Base-by-base conservation (phyloP, 1,140 invertebrate species). In the Paralvinella palmiformis region DNA sequence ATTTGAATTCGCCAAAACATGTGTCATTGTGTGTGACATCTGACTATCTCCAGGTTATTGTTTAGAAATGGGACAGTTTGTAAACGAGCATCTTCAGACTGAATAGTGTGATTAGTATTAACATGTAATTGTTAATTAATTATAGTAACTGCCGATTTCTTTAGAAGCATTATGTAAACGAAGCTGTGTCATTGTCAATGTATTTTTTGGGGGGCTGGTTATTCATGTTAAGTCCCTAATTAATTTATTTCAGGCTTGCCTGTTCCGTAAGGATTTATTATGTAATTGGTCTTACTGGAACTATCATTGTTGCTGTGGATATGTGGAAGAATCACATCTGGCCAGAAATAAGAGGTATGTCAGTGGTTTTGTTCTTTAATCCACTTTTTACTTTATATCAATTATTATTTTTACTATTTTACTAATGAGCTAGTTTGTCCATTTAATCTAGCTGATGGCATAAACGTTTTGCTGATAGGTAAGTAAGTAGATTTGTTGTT, bases 341-440 rank as follows among this genome's bases (percentile, higher is more conserved):
- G 75, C 75, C 75, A 33, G 75, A 76, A 68, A 76, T 76, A 2
- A 68, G 72, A 74, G 75, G 75, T 75, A 52, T 35, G 37, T 22
- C 27, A 7, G 7, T 13, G 52, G 27, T n/a, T n/a, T n/a, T n/a
- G n/a, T n/a, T n/a, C n/a, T n/a, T n/a, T n/a, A n/a, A n/a, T n/a
- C n/a, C n/a, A n/a, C n/a, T n/a, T n/a, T n/a, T n/a, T n/a, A n/a
- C n/a, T n/a, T n/a, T n/a, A n/a, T n/a, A n/a, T n/a, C n/a, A 20
- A 27, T 56, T 7, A 31, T 27, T 22, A 32, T 27, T 27, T 57
- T 22, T n/a, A 22, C 31, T 27, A 52, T 52, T 27, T 52, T 52
- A 20, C 15, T 7, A 22, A n/a, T 52, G 31, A 7, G 48, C 15
- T 52, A 2, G 31, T 27, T 6, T 52, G 48, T 52, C 48, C n/a